Conservation (phyloP, 2,113 vertebrate genomes). For the Ctenodactylus gundi region DNA sequence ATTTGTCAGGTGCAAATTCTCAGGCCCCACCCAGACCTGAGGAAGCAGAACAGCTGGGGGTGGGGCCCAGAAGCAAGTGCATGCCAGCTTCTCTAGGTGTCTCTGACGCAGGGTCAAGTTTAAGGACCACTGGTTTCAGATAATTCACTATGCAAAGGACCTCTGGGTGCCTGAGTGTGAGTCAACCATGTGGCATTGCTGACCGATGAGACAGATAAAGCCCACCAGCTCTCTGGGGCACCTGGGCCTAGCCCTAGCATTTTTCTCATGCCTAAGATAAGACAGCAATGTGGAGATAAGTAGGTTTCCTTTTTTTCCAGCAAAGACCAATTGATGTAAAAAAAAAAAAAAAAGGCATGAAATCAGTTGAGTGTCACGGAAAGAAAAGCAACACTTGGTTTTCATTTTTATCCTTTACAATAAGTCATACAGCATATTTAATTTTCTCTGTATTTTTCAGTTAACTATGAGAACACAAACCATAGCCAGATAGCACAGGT, state of each 20-base stretch:
- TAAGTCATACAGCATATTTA: neutral
- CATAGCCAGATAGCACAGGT: neutral
- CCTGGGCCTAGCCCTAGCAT: neutral
- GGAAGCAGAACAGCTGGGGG: neutral
- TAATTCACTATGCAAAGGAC: neutral
- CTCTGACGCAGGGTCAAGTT: neutral
- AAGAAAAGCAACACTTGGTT: neutral
- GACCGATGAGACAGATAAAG: neutral
- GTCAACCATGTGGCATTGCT: rapidly evolving
- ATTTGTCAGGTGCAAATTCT: neutral
- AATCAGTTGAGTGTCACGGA: neutral
- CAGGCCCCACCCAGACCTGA: too few relatives aligned
- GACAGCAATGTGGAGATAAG: neutral
- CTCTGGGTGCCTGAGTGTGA: neutral
- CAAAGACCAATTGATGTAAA: neutral
- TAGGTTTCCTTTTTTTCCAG: neutral
- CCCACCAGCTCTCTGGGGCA: neutral
- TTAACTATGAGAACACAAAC: neutral
- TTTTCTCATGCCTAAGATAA: neutral
- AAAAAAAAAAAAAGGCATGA: too few relatives aligned
- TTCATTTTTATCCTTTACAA: neutral
- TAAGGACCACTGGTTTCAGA: neutral
- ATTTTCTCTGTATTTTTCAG: neutral
- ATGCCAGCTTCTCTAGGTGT: neutral
- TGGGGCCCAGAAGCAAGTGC: neutral